Evolutionary conservation across 1,140 invertebrate genomes (phyloP).

Genomic region (Drosophila serrata): DNA sequence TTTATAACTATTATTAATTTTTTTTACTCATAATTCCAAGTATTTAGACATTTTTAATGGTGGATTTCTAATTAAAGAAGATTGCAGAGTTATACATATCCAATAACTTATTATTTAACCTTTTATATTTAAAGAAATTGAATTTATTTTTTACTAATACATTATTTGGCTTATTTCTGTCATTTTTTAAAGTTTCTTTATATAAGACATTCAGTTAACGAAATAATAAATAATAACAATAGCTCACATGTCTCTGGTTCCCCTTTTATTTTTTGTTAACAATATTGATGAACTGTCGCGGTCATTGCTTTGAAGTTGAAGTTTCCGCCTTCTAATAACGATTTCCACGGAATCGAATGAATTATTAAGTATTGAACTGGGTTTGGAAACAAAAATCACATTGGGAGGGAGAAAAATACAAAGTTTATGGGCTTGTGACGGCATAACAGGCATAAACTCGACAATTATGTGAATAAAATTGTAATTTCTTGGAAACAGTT

Average conservation of each 20-base stretch:
- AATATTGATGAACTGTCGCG: constrained; percentile 23
- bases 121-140: no score
- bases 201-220: no score
- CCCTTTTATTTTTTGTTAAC: background rate
- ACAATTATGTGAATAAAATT: constrained; percentile 26
- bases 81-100: no score
- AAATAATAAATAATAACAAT: background rate
- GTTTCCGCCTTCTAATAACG: constrained; percentile 11
- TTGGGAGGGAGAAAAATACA: background rate
- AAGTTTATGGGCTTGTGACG: constrained; percentile 5
- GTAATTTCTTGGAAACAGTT: constrained; percentile 30
- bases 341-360: constrained; percentile 9
- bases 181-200: background rate
- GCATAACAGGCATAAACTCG: constrained; percentile 16
- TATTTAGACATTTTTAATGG: background rate
- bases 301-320: constrained; percentile 27
- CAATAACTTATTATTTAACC: no score
- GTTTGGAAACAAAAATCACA: constrained; percentile 14
- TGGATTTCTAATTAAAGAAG: background rate
- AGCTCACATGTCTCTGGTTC: background rate
- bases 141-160: no score
- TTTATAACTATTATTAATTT: no score
- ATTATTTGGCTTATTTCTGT: background rate
- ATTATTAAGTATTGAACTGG: constrained; percentile 15
- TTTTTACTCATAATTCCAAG: no score